Evolutionary conservation across 2,113 vertebrate genomes (phyloP).

Genomic region (Aythya baeri): DNA sequence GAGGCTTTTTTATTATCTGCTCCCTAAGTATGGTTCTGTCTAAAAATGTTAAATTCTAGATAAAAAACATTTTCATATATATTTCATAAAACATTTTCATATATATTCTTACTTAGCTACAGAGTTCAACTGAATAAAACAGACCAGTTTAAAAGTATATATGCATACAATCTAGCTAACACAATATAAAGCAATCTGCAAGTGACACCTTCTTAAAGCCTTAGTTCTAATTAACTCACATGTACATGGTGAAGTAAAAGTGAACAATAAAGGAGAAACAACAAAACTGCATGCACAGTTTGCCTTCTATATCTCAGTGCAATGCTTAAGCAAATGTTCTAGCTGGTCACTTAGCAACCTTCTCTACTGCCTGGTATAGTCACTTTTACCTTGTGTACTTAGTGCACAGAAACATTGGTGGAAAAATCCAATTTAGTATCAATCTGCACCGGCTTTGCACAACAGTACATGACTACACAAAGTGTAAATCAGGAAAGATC

Average conservation of each 20-base stretch:
- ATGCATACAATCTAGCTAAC: not conserved
- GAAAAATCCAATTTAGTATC: not conserved
- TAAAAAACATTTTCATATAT: not conserved
- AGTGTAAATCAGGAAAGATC: not conserved
- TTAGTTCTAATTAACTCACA: conserved; percentile 8
- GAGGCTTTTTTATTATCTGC: not conserved
- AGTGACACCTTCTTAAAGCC: not conserved
- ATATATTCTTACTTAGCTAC: not conserved
- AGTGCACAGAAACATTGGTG: not conserved
- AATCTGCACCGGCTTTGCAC: not conserved
- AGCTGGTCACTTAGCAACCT: not conserved
- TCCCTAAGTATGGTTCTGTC: not conserved
- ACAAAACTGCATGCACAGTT: not conserved
- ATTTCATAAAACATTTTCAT: not conserved
- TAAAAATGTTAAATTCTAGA: not conserved
- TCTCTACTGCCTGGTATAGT: not conserved
- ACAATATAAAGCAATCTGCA: not conserved
- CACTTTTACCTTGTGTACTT: not conserved
- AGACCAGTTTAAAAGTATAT: not conserved
- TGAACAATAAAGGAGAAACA: not conserved
- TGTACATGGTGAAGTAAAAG: not conserved
- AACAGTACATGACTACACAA: not conserved
- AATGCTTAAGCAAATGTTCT: not conserved
- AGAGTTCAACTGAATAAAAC: not conserved
- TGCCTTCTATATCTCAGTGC: not conserved